Evolutionary conservation across 2,113 vertebrate genomes (phyloP).

Genomic region (Silurus meridionalis): DNA sequence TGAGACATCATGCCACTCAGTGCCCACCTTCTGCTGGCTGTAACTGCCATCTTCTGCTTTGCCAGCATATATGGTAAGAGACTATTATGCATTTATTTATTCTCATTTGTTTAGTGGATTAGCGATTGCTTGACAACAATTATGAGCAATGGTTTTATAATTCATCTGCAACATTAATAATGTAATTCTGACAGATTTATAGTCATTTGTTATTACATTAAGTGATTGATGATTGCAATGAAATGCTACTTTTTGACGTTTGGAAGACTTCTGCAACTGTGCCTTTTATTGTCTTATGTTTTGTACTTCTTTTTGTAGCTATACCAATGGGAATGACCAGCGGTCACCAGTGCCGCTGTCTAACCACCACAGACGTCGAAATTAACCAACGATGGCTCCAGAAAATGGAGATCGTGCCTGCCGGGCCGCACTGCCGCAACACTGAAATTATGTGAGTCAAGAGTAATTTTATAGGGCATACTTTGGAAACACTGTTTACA

Average conservation of each 20-base stretch:
- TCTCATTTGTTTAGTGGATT: not conserved
- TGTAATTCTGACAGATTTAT: not conserved
- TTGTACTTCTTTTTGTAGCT: conserved; percentile 11
- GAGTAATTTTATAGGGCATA: not conserved
- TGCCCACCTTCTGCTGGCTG: conserved; percentile 33
- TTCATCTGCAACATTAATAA: not conserved
- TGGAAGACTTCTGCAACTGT: not conserved
- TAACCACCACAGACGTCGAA: not conserved
- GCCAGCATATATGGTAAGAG: conserved; percentile 24
- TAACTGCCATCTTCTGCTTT: conserved; percentile 37
- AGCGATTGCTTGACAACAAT: not conserved
- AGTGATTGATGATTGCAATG: not conserved
- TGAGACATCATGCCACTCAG: conserved; percentile 32
- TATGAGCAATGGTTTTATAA: not conserved
- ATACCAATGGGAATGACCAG: conserved; percentile 32
- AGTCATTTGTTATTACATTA: not conserved
- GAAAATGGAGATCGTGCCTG: conserved; percentile 45
- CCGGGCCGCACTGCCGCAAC: conserved; percentile 32
- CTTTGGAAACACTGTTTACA: not conserved
- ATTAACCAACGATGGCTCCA: not conserved
- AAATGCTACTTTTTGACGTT: not conserved
- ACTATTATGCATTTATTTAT: not conserved
- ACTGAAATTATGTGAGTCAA: conserved; percentile 53
- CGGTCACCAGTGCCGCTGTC: conserved; percentile 33
- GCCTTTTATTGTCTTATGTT: no score